Evolutionary conservation across 2,113 vertebrate species (phyloP).

Genomic region (Haemorhous mexicanus): DNA sequence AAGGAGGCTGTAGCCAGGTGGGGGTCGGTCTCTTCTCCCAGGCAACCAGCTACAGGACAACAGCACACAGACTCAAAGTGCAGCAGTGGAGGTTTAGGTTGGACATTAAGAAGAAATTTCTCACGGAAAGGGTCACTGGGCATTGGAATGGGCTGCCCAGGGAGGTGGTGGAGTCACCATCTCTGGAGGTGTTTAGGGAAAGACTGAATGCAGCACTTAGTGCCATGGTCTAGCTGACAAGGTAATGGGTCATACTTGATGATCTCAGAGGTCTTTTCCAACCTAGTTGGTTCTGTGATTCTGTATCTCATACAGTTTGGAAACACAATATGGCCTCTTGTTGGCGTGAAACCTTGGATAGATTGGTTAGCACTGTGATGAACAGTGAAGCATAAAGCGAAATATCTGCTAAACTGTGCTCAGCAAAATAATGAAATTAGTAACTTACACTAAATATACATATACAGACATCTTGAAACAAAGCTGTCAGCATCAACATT

Average conservation of each 20-base stretch:
- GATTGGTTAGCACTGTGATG: neutral
- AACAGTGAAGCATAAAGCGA: neutral
- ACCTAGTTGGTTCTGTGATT: neutral
- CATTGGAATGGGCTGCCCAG: neutral
- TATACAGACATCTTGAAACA: neutral
- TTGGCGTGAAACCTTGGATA: neutral
- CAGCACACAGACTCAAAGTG: neutral
- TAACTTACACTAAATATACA: neutral
- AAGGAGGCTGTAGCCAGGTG: neutral
- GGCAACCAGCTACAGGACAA: neutral
- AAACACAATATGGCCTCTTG: neutral
- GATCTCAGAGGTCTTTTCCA: neutral
- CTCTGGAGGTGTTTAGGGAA: neutral
- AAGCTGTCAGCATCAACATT: neutral
- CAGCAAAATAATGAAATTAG: neutral
- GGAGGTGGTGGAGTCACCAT: neutral
- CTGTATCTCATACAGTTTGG: neutral
- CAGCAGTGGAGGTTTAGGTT: accelerated
- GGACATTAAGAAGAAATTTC: neutral
- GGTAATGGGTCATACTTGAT: neutral
- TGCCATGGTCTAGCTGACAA: neutral
- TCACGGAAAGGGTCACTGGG: neutral
- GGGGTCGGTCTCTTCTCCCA: accelerated
- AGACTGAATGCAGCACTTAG: no score
- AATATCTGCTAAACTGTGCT: neutral